Evolutionary conservation across 2,888 invertebrate species (phyloP).

Genomic region (Loripinus fragilis): DNA sequence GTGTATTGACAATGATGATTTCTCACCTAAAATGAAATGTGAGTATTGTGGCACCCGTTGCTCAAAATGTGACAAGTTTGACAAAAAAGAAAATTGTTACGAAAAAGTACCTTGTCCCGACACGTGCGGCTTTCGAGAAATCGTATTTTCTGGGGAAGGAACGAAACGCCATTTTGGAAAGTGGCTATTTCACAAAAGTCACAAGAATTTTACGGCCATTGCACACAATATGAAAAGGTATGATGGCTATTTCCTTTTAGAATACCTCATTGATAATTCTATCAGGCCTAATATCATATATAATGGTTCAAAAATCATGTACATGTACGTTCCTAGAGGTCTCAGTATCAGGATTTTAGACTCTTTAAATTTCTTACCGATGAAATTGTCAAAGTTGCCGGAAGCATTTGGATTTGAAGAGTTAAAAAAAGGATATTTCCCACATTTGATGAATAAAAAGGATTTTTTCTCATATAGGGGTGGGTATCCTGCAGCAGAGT

Average conservation of each 20-base stretch:
- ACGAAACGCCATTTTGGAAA: constrained; percentile 29
- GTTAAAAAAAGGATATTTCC: constrained; percentile 47
- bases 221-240: constrained; percentile 36
- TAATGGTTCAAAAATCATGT: constrained; percentile 41
- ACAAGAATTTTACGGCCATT: constrained; percentile 15
- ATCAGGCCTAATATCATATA: constrained; percentile 39
- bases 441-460: constrained; percentile 39
- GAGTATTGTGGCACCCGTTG: constrained; percentile 3
- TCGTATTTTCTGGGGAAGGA: constrained; percentile 34
- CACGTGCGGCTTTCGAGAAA: constrained; percentile 48
- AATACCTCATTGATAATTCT: constrained; percentile 46
- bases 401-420: constrained; percentile 45
- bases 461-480: constrained; percentile 32
- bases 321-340: constrained; percentile 38
- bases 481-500: constrained; percentile 24
- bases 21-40: neutral
- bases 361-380: constrained; percentile 42
- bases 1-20: neutral
- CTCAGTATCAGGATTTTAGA: constrained; percentile 36
- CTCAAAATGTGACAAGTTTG: neutral
- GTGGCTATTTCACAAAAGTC: constrained; percentile 26
- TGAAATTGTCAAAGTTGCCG: constrained; percentile 39
- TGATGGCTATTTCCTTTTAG: constrained; percentile 46
- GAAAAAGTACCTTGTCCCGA: neutral
- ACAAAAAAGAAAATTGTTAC: neutral